Evolutionary conservation across 2,113 vertebrate species (phyloP), one percentile per base, ranked within the genome.

Genomic region (Okapia johnstoni): DNA sequence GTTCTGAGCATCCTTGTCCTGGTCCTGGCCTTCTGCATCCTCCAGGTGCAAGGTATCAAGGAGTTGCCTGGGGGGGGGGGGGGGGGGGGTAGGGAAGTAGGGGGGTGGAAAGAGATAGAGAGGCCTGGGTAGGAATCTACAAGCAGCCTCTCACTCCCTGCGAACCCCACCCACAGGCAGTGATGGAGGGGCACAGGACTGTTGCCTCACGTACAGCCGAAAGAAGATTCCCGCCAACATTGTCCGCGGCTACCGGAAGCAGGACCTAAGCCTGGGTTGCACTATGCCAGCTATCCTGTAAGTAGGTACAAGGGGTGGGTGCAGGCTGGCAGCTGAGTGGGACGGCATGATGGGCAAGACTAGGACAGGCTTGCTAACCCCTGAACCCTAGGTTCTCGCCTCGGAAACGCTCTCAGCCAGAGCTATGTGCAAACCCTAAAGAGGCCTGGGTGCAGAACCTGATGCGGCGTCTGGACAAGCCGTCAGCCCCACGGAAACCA

Each of bases 171-270:
- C 81, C 80, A 7, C 96, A 99, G 99, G 98, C 57, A 97, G 98
- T 33, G 98, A 97, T 21, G 98, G 66, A 83, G 98, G 96, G 0
- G 98, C 97, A 30, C n/a, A 87, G 0, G 99, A 99, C 90, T 99
- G 99, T 87, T 99, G 99, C 94, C 95, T 99, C 92, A 98, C 50
- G 7, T 0, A 98, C 97, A 99, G 98, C 57, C 5, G 0, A n/a
- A 96, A 0, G 6, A 0, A 3, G 40, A 58, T 99, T 46, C 98
- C 98, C 0, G 0, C 0, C 2, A 0, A 0, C 0, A 0, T 81
- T 33, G 91, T 98, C 40, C 91, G n/a, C n/a, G 70, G 98, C 96
- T 99, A 99, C 96, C 66, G 36, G n/a, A 30, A 43, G 46, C 98
- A 99, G 93, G 98, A 94, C 17, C n/a, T 94, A 0, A 97, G 98